These are phyloP conservation scores for Liposcelis brunnea DNA, from an alignment of 2,888 invertebrate genomes.

Conservation along the genomic window DNA sequence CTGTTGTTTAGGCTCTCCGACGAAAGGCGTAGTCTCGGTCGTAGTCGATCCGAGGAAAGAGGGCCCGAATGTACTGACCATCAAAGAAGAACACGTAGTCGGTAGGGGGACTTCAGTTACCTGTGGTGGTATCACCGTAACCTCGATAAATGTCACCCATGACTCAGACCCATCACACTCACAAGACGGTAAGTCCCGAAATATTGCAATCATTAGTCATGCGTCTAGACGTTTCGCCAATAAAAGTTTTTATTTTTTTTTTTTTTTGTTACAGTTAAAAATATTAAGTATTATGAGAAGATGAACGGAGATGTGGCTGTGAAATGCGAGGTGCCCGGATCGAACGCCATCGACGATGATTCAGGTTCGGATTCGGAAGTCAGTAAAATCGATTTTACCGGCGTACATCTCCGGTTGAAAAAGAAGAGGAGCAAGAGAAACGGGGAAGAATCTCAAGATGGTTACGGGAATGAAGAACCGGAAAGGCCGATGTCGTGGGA, in stretches of 20 bases:
- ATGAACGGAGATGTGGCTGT: background rate
- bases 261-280: conserved; percentile 15
- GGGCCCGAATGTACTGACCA: background rate
- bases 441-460: conserved; percentile 23
- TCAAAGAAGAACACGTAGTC: conserved; percentile 5
- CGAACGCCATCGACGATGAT: conserved; percentile 31
- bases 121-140: conserved; percentile 19
- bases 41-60: background rate
- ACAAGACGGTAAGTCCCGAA: too few relatives aligned
- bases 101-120: conserved; percentile 15
- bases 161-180: conserved; percentile 11
- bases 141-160: conserved; percentile 19
- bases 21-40: background rate
- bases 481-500: conserved; percentile 87
- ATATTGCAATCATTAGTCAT: too few relatives aligned
- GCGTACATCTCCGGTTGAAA: conserved; percentile 48
- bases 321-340: conserved; percentile 7
- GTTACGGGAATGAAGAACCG: conserved; percentile 23
- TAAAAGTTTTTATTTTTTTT: background rate
- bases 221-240: too few relatives aligned
- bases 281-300: conserved; percentile 15
- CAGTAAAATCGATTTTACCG: conserved; percentile 55
- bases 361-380: conserved; percentile 63
- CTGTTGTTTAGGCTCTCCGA: background rate
- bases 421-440: conserved; percentile 38